A percentile compares a stretch with the other conserved stretches of the same genome.
Conservation (phyloP, 2,888 invertebrate species). For the Peribatodes rhomboidaria region DNA sequence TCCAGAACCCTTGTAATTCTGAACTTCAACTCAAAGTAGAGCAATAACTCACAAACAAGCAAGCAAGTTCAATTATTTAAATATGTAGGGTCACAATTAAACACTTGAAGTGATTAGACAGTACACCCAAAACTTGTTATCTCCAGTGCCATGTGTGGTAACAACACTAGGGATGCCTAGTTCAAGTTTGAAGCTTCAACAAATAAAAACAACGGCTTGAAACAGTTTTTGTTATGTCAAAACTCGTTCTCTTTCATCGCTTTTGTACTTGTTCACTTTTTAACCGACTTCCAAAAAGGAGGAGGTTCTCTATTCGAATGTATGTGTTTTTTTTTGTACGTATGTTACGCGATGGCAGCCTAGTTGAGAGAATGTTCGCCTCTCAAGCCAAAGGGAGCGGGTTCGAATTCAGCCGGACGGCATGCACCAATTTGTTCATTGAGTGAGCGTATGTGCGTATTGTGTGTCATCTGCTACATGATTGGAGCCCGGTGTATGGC, state of each 20-base stretch:
- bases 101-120: constrained; percentile 7
- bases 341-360: no score
- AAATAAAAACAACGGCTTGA: background rate
- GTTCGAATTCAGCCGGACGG: no score
- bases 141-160: constrained; percentile 1
- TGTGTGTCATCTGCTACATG: no score
- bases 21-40: background rate
- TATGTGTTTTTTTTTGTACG: no score
- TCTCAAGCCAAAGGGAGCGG: no score
- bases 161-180: background rate
- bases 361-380: no score
- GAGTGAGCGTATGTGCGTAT: no score
- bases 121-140: constrained; percentile 16
- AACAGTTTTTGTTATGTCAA: background rate
- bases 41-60: constrained; percentile 4
- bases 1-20: background rate
- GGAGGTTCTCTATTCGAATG: no score
- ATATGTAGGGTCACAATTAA: constrained; percentile 6
- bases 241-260: background rate
- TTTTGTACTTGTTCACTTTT: no score
- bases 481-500: no score
- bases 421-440: no score
- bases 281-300: no score
- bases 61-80: constrained; percentile 12
- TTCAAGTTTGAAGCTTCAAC: background rate